Base-by-base conservation (phyloP, 1,140 invertebrate species). In the Polyergus mexicanus region DNA sequence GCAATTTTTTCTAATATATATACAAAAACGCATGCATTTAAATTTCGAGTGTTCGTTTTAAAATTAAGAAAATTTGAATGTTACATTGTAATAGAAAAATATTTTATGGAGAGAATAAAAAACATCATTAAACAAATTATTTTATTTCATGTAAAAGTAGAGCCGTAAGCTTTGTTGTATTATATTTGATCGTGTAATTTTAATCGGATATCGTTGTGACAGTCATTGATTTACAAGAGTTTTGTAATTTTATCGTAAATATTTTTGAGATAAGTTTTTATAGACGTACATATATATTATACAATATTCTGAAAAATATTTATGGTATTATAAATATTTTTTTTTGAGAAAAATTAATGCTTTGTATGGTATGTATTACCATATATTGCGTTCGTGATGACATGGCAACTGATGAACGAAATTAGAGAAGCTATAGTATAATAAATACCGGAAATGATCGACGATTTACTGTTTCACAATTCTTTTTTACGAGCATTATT, bases 351-450 rank as follows among this genome's bases (percentile, higher is more conserved):
- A 68, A 13, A 25, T 60, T 60, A 11, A 44, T 68, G n/a, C 13
- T 68, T 41, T 7, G 32, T 16, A 13, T 13, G 10, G 4, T 19
- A 25, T 68, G 2, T 16, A 68, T 69, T 69, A n/a, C n/a, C n/a
- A n/a, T n/a, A 19, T 13, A 22, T 69, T 71, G 6, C 1, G 1
- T 41, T 38, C 11, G 13, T 74, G 54, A 72, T 13, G 5, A 7
- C 16, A 72, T 13, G 5, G 13, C 16, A 51, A 58, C 54, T 74
- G 54, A 22, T n/a, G n/a, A n/a, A 54, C n/a, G 16, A 58, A 72
- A 72, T 72, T 25, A 74, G 7, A 51, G 32, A 56, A 74, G n/a
- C 8, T 74, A 51, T 74, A 51, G 19, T 22, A 56, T 13, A 74
- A 58, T 74, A 7, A 38, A 58, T 56, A 28, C 13, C 44, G 68